Evolutionary conservation across 2,113 vertebrate species (phyloP), one percentile per base, ranked within the genome.

Genomic region (Eptesicus fuscus): DNA sequence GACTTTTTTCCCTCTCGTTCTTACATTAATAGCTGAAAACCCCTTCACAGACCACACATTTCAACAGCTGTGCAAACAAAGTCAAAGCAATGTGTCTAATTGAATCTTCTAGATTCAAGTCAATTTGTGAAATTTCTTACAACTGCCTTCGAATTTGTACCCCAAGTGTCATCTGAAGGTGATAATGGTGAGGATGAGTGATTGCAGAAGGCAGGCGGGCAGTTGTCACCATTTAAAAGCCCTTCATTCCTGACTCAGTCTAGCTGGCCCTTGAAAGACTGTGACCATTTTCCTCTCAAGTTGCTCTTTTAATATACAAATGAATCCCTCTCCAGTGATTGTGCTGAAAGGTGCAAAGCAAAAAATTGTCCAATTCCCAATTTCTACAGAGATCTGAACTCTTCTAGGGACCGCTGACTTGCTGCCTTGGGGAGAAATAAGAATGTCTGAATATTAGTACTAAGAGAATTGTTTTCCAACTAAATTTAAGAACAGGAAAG

Each of bases 291-390:
- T 83, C 92, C 69, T 95, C 85, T 95, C 95, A 53, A 53, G 23
- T 83, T 95, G 88, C 53, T 95, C 95, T 92, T 96, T 97, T 88
- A 92, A 95, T 89, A 90, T 83, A 95, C 35, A 96, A 92, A 95
- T 95, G 90, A 95, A 88, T 89, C 70, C 71, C 73, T 78, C 67
- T 59, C 63, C 40, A 67, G n/a, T 73, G 88, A 95, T 51, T 85
- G 30, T 91, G 51, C 14, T 92, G 44, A 90, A 95, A 93, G 47
- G 63, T 63, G 59, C 51, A 96, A 79, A 90, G 91, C 56, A 61
- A 67, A 47, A 88, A 85, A 73, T 63, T 23, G 70, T 67, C 40
- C 63, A 95, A 28, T 28, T 90, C 17, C 20, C 56, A 37, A 30
- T 28, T 84, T 93, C 65, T 82, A 67, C 65, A 77, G 63, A 90